A percentile compares a stretch with the other conserved stretches of the same genome.
phyloP scores from a whole-genome alignment of 92 coral and sea anemone genomes.

The Montipora capitata region DNA sequence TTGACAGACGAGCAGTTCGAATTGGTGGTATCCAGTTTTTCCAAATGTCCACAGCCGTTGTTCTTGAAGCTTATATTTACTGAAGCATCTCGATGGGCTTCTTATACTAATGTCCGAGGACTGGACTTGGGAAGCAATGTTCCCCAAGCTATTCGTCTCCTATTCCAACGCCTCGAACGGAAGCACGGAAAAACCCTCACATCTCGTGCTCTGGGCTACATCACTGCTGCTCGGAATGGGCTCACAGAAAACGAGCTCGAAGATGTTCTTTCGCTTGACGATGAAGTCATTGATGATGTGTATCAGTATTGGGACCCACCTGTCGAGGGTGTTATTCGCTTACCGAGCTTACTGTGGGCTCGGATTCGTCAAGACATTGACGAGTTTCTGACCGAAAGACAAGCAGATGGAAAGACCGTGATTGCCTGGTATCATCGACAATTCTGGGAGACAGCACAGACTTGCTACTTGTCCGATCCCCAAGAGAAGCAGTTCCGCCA shows the following conservation, averaged over 20 bases:
- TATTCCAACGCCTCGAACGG: slow-evolving; percentile 88
- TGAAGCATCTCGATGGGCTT: slow-evolving; percentile 87
- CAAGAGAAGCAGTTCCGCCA: slow-evolving; percentile 76
- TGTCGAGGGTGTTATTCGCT: slow-evolving; percentile 90
- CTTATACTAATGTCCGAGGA: slow-evolving; percentile 82
- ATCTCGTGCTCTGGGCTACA: slow-evolving; percentile 85
- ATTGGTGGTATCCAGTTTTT: slow-evolving; percentile 72
- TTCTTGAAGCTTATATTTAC: slow-evolving; percentile 87
- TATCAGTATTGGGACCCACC: slow-evolving; percentile 98
- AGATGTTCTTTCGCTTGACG: slow-evolving; percentile 88
- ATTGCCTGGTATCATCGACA: slow-evolving; percentile 94
- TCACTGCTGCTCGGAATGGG: slow-evolving; percentile 90
- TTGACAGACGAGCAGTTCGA: slow-evolving; percentile 74
- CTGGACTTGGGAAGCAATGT: slow-evolving; percentile 88
- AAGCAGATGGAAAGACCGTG: slow-evolving; percentile 89
- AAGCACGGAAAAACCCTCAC: slow-evolving; percentile 86
- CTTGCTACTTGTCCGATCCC: slow-evolving; percentile 71
- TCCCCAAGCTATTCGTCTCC: slow-evolving; percentile 80
- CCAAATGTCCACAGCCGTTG: slow-evolving; percentile 86
- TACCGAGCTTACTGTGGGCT: slow-evolving; percentile 94
- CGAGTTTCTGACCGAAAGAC: slow-evolving; percentile 90
- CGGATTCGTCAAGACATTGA: slow-evolving; percentile 89
- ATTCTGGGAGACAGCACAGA: slow-evolving; percentile 92
- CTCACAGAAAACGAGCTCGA: slow-evolving; percentile 89
- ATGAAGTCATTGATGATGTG: slow-evolving; percentile 94